phyloP scores from a whole-genome alignment of 1,140 invertebrate species.

The Drosophila melanogaster region Release_6_plus_ISO1_MT NT_033779.5:12942501-12943000 shows the following conservation, averaged over 20 bases:
- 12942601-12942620: constrained; percentile 7
- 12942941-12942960: constrained; percentile 66
- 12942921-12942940: constrained; percentile 80
- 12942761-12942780: background rate
- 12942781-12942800: background rate
- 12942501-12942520: constrained; percentile 77
- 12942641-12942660: background rate
- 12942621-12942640: background rate
- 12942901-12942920: constrained; percentile 62
- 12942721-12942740: no score
- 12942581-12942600: constrained; percentile 21
- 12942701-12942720: no score
- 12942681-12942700: no score
- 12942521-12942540: constrained; percentile 74
- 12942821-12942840: background rate
- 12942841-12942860: constrained; percentile 6
- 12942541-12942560: constrained; percentile 67
- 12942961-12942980: constrained; percentile 80
- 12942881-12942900: constrained; percentile 12
- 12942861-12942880: constrained; percentile 25
- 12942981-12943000: constrained; percentile 79
- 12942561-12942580: constrained; percentile 35
- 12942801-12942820: background rate
- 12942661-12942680: no score
- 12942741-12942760: no score